A percentile compares a stretch with the other conserved stretches of the same genome.
These are phyloP conservation scores for Rhyacophila evoluta DNA, from an alignment of 2,888 invertebrate species.

Conservation along the genomic window DNA sequence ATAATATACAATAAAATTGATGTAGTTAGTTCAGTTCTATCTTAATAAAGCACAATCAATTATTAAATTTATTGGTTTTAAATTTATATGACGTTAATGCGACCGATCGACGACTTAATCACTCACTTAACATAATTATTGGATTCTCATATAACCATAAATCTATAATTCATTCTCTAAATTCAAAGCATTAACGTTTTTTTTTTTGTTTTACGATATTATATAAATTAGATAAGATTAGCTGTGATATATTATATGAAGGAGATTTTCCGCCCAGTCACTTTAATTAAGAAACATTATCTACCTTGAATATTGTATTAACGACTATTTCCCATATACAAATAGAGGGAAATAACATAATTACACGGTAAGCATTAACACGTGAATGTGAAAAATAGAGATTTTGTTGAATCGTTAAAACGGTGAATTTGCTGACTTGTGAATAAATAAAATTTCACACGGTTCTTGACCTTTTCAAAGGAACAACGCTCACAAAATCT, in stretches of 20 bases:
- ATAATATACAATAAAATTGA: too few relatives aligned
- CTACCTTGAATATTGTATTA: neutral
- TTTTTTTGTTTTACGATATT: neutral
- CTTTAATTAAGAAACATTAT: neutral
- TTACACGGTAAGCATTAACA: neutral
- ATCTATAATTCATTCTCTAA: neutral
- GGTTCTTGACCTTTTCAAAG: slow-evolving; percentile 13
- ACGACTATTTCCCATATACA: neutral
- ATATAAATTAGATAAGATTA: neutral
- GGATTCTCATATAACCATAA: neutral
- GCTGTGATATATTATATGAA: neutral
- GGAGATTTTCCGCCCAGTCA: neutral
- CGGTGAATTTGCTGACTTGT: neutral
- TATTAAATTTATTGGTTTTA: too few relatives aligned
- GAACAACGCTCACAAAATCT: slow-evolving; percentile 5
- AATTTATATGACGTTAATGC: too few relatives aligned
- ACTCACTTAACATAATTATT: neutral
- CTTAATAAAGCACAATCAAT: too few relatives aligned
- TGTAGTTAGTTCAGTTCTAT: too few relatives aligned
- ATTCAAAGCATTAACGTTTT: too few relatives aligned
- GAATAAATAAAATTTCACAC: neutral
- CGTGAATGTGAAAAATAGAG: slow-evolving; percentile 13
- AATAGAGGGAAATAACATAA: neutral
- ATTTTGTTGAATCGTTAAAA: neutral
- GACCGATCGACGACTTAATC: too few relatives aligned